A percentile compares a stretch with the other conserved stretches of the same genome.
Evolutionary conservation across 2,113 vertebrate genomes (phyloP).

Genomic region (Pelodiscus sinensis): DNA sequence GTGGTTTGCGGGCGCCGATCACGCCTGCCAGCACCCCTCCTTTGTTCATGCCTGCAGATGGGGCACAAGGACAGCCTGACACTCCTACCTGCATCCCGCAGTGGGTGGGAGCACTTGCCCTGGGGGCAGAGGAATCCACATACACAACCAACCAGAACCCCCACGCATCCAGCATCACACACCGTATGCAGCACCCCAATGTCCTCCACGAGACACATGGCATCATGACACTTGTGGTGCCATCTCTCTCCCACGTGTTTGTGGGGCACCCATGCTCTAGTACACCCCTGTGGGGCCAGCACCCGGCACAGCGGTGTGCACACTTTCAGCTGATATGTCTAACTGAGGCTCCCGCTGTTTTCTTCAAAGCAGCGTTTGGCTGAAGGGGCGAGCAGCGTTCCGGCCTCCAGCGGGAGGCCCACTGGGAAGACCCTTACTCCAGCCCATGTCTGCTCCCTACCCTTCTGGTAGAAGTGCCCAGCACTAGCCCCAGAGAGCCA

Average conservation of each 20-base stretch:
- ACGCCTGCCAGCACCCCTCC: conserved; percentile 93
- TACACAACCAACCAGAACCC: not conserved
- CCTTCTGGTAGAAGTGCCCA: not conserved
- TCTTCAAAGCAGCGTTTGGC: not conserved
- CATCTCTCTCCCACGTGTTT: not conserved
- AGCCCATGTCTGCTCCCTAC: not conserved
- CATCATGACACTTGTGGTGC: too few relatives aligned
- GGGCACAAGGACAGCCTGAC: fast-evolving
- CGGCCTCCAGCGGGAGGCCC: not conserved
- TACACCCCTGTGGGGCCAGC: too few relatives aligned
- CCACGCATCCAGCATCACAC: too few relatives aligned
- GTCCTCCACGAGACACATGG: not conserved
- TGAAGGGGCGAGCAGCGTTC: not conserved
- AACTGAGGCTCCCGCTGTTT: not conserved
- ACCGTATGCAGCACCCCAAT: not conserved
- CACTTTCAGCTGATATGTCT: too few relatives aligned
- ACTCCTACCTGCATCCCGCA: not conserved
- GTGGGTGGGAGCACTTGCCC: not conserved
- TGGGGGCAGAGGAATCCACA: too few relatives aligned
- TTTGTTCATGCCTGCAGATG: conserved; percentile 90
- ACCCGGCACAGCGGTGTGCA: not conserved
- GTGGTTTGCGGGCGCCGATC: conserved; percentile 94
- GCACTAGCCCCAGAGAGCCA: not conserved
- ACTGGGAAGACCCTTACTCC: not conserved
- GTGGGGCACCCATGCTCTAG: too few relatives aligned